Percentiles rank a stretch among this genome's conserved stretches.
Evolutionary conservation across 2,113 vertebrate species (phyloP).

Genomic region (Macquaria ambigua): DNA sequence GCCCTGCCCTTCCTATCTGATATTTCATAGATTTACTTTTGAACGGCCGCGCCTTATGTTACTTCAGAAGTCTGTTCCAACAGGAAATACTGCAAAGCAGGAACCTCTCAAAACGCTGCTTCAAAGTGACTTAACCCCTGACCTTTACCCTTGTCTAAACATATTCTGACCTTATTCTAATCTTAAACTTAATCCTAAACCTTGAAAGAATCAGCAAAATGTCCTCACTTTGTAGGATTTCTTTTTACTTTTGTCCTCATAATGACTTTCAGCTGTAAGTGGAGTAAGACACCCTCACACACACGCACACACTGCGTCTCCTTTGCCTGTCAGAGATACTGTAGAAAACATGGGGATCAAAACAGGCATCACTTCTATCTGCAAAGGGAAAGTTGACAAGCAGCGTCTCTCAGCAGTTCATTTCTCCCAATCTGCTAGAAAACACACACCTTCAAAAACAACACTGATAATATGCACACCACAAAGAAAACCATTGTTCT

Average conservation of each 20-base stretch:
- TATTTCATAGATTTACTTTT: background rate
- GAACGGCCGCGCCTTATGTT: background rate
- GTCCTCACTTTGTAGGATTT: background rate
- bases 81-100: background rate
- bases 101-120: background rate
- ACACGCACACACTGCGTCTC: constrained; percentile 12
- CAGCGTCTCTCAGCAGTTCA: constrained; percentile 44
- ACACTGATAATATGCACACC: constrained; percentile 29
- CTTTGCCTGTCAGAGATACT: constrained; percentile 23
- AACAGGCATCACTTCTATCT: constrained; percentile 27
- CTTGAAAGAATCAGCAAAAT: background rate
- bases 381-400: constrained; percentile 48
- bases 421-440: constrained; percentile 47
- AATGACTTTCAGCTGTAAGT: background rate
- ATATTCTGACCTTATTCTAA: background rate
- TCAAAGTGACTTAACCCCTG: background rate
- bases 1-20: background rate
- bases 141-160: background rate
- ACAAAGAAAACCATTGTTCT: constrained; percentile 65
- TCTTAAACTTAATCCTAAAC: background rate
- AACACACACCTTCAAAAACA: constrained; percentile 46
- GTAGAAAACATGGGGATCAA: constrained; percentile 35
- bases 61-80: background rate
- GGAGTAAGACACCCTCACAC: constrained; percentile 4
- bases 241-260: background rate